Conservation (phyloP, 2,797 vertebrate genomes). For the Monodelphis domestica region DNA sequence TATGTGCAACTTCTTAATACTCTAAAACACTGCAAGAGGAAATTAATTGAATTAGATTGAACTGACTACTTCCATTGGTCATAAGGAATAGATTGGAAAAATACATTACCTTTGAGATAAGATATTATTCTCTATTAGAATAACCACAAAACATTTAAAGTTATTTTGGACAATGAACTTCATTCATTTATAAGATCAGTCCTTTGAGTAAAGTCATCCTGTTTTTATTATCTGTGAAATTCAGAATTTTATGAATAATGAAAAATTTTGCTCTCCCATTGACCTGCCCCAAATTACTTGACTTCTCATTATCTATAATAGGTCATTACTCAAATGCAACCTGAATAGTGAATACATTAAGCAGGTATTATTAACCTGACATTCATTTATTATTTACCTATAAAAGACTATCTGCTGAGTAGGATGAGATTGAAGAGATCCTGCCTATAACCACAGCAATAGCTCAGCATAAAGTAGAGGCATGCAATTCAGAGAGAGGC, state of each 20-base stretch:
- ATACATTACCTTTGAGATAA: not conserved
- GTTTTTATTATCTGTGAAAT: not conserved
- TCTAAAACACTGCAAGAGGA: not conserved
- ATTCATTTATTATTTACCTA: not conserved
- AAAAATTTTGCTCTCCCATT: not conserved
- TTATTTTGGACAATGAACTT: not conserved
- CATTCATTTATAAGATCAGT: not conserved
- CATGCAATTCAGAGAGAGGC: not conserved
- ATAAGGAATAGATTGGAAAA: not conserved
- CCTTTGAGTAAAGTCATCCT: not conserved
- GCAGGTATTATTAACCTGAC: not conserved
- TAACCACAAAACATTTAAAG: not conserved
- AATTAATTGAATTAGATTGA: not conserved
- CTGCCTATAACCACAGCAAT: not conserved
- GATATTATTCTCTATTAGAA: not conserved
- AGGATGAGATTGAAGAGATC: not conserved
- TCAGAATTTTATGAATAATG: not conserved
- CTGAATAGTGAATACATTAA: not conserved
- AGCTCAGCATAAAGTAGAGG: not conserved
- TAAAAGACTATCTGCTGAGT: not conserved
- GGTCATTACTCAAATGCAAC: not conserved
- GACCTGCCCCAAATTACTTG: not conserved
- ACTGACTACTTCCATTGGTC: not conserved
- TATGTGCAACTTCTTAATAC: not conserved
- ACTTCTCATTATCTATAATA: fast-evolving